A percentile compares a stretch with the other conserved stretches of the same genome.
Conservation (phyloP, 2,888 invertebrate genomes). For the Standfussiana lucernea region DNA sequence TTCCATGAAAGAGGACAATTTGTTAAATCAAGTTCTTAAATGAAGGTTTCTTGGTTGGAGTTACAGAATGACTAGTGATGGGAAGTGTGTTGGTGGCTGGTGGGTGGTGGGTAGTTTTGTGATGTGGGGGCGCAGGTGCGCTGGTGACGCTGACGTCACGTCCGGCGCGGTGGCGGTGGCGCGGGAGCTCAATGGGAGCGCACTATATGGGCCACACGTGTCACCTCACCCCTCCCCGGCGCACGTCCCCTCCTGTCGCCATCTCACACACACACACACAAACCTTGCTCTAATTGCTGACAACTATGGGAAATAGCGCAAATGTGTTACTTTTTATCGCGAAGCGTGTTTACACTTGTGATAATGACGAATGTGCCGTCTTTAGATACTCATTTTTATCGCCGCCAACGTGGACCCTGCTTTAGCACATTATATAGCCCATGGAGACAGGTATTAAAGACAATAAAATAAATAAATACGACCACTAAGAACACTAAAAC, state of each 20-base stretch:
- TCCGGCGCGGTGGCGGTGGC: slow-evolving; percentile 78
- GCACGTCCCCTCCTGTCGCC: slow-evolving; percentile 43
- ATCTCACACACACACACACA: slow-evolving; percentile 69
- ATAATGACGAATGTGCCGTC: slow-evolving; percentile 80
- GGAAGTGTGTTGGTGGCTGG: slow-evolving; percentile 53
- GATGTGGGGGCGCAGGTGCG: slow-evolving; percentile 80
- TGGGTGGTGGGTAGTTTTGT: slow-evolving; percentile 55
- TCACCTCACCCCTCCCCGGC: slow-evolving; percentile 71
- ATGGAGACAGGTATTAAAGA: slow-evolving; percentile 64
- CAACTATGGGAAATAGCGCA: slow-evolving; percentile 88
- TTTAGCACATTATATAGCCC: slow-evolving; percentile 57
- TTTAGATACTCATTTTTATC: slow-evolving; percentile 70
- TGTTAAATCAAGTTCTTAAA: slow-evolving; percentile 5
- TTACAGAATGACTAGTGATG: slow-evolving; percentile 36
- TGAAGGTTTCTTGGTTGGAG: slow-evolving; percentile 33
- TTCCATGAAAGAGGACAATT: slow-evolving; percentile 1
- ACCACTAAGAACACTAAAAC: slow-evolving; percentile 56
- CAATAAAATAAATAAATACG: slow-evolving; percentile 71
- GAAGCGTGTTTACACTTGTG: slow-evolving; percentile 81
- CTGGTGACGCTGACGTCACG: slow-evolving; percentile 80
- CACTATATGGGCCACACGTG: slow-evolving; percentile 90
- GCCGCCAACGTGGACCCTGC: slow-evolving; percentile 61
- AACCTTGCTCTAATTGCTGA: slow-evolving; percentile 87
- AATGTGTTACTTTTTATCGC: slow-evolving; percentile 85
- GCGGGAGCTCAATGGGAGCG: slow-evolving; percentile 83